Base-by-base conservation (phyloP, 2,888 invertebrate species). In the Fragum whitleyi region DNA sequence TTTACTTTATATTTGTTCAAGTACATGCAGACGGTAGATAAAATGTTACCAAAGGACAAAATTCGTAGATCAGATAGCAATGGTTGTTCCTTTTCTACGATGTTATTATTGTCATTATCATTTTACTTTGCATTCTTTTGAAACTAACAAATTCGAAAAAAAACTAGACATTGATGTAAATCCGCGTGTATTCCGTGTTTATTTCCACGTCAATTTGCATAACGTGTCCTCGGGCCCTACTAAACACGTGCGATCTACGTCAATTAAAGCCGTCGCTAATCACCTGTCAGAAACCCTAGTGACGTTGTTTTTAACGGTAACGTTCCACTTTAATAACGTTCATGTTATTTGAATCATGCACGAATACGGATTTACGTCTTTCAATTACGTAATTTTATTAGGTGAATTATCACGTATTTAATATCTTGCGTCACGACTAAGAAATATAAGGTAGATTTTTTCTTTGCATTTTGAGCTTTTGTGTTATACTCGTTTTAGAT, bases 151-250 rank as follows among this genome's bases (percentile, higher is more conserved):
- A 36, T 36, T 36, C 9, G 3, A 36, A 36, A 36, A 6, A 9
- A 36, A 36, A 36, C 3, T 3, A 6, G 9, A 36, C 32, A 36
- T 6, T 9, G 32, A 36, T 6, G 9, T 36, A 36, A 36, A 36
- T 36, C 32, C 32, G 9, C 3, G 32, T 36, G 32, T 47, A 47
- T n/a, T 62, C 32, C 62, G 28, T 53, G 73, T 73, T 71, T 77
- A 77, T 71, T 29, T 74, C 47, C 69, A 65, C 65, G 65, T 65
- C 65, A 79, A 79, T 79, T 79, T 79, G 74, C 79, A 79, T 76
- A 74, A 53, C 51, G 62, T 75, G 47, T 71, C 78, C 78, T 32
- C 29, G 42, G 51, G 78, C 65, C 57, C 65, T 61, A 70, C 67
- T 51, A 65, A 69, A 57, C 73, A 42, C 75, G 79, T 74, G 72